Evolutionary conservation across 30 jellyfish, hydroid and myxozoan species (phyloP).

Genomic region (Cassiopea andromeda): DNA sequence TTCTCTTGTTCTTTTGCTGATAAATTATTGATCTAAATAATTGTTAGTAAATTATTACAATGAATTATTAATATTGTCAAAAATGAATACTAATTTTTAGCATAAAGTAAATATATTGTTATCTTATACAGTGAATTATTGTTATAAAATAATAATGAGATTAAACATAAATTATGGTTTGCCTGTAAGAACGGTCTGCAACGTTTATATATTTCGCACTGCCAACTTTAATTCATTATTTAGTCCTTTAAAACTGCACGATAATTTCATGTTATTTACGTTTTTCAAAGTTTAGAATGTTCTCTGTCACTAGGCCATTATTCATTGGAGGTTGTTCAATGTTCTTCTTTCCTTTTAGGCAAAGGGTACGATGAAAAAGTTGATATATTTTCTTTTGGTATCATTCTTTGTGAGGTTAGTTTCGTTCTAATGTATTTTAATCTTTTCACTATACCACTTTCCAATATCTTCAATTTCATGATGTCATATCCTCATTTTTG

Average conservation of each 20-base stretch:
- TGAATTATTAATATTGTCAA: too few species aligned
- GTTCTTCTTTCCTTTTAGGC: constrained; percentile 22
- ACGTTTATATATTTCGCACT: too few species aligned
- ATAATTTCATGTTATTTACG: background rate
- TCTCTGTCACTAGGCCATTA: background rate
- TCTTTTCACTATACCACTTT: background rate
- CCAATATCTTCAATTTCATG: background rate
- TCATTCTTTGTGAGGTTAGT: constrained; percentile 81
- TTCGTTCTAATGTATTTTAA: too few species aligned
- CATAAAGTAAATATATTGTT: too few species aligned
- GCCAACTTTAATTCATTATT: background rate
- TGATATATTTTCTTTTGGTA: constrained; percentile 87
- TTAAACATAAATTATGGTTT: too few species aligned
- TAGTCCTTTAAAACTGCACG: too few species aligned
- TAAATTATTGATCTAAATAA: too few species aligned
- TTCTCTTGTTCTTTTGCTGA: too few species aligned
- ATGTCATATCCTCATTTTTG: background rate
- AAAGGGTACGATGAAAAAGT: constrained; percentile 82
- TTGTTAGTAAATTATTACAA: too few species aligned
- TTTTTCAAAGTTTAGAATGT: background rate
- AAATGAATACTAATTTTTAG: too few species aligned
- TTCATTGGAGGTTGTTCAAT: background rate
- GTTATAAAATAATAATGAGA: too few species aligned
- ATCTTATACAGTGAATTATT: too few species aligned
- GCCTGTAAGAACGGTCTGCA: background rate